Evolutionary conservation across 2,113 vertebrate genomes (phyloP).

Genomic region (Melanotaenia duboulayi): DNA sequence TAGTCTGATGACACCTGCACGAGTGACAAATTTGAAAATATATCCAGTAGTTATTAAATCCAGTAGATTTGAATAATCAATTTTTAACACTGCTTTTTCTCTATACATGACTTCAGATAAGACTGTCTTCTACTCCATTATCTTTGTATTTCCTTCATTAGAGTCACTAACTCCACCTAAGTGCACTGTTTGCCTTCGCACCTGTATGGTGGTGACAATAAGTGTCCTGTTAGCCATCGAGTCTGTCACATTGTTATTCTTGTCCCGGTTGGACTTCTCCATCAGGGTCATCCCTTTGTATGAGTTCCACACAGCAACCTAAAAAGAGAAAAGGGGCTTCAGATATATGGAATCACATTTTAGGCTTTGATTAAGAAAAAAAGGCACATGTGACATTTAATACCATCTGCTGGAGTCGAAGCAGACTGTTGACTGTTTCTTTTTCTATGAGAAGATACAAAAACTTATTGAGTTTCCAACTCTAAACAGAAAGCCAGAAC

Average conservation of each 20-base stretch:
- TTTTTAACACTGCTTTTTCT: not conserved
- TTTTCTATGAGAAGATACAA: slow-evolving; percentile 7
- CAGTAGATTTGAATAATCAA: not conserved
- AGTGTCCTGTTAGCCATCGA: slow-evolving; percentile 95
- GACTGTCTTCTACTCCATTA: not conserved
- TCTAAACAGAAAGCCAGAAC: slow-evolving; percentile 25
- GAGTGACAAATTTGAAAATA: not conserved
- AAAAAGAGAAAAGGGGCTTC: slow-evolving; percentile 49
- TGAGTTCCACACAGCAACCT: slow-evolving; percentile 98
- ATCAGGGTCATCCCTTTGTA: slow-evolving; percentile 94
- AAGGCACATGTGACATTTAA: not conserved
- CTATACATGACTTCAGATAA: not conserved
- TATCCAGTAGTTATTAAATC: not conserved
- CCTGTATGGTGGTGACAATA: slow-evolving; percentile 97
- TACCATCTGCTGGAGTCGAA: not conserved
- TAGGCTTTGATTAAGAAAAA: slow-evolving; percentile 9
- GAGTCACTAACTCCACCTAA: slow-evolving; percentile 1
- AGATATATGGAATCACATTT: slow-evolving; percentile 22
- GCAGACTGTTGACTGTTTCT: slow-evolving; percentile 4
- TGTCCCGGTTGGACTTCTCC: slow-evolving; percentile 83
- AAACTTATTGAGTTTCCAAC: slow-evolving; percentile 15
- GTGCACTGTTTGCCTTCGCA: slow-evolving; percentile 75
- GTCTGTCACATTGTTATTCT: slow-evolving; percentile 89
- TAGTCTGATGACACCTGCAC: not conserved
- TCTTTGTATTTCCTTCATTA: not conserved